Evolutionary conservation across 2,113 vertebrate genomes (phyloP).

Genomic region (Propithecus coquereli): DNA sequence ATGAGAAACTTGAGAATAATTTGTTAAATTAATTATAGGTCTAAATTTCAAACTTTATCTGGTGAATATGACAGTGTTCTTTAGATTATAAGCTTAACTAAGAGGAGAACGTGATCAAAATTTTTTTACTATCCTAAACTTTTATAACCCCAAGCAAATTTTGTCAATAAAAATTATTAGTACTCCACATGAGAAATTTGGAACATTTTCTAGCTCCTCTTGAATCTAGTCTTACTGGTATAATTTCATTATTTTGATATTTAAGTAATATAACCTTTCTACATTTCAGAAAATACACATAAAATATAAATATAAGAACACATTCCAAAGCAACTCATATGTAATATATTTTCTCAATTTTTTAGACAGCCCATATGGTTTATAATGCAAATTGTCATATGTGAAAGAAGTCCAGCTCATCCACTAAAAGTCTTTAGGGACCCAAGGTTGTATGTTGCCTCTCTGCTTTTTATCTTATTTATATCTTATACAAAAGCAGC

Average conservation of each 20-base stretch:
- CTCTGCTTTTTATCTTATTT: conserved; percentile 1
- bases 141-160: not conserved
- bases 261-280: not conserved
- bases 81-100: not conserved
- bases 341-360: conserved; percentile 3
- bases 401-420: not conserved
- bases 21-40: conserved; percentile 14
- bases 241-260: conserved; percentile 33
- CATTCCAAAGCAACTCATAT: not conserved
- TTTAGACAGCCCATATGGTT: not conserved
- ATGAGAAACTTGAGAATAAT: conserved; percentile 10
- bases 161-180: not conserved
- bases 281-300: not conserved
- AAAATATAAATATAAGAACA: conserved; percentile 20
- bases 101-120: not conserved
- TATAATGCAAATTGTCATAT: not conserved
- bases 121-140: not conserved
- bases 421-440: not conserved
- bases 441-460: not conserved
- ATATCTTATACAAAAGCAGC: not conserved
- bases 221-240: not conserved
- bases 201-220: not conserved
- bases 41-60: not conserved
- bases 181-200: not conserved
- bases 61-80: not conserved